A percentile compares a stretch with the other conserved stretches of the same genome.
Evolutionary conservation across 2,797 vertebrate species (phyloP).

Genomic region (Hydrolagus colliei): DNA sequence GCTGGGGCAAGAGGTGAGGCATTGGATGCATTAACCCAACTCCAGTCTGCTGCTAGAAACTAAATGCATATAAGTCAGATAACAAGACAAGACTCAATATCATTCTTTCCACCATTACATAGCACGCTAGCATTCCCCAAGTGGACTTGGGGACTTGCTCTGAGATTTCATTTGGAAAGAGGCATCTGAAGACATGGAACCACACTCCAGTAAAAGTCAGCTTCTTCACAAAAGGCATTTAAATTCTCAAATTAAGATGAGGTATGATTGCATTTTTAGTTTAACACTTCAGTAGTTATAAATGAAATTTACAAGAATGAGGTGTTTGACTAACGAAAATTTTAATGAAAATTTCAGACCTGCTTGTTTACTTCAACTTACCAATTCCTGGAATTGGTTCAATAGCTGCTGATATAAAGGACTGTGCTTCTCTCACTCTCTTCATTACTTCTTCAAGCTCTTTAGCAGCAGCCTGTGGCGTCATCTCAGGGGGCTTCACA

Average conservation of each 20-base stretch:
- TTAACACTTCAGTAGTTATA: not conserved
- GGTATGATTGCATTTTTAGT: not conserved
- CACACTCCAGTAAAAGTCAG: too few species aligned
- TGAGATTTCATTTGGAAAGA: too few species aligned
- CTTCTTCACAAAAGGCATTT: too few species aligned
- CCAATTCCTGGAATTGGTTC: constrained; percentile 70
- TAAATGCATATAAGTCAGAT: too few species aligned
- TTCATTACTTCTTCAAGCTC: constrained; percentile 96
- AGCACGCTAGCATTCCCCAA: too few species aligned
- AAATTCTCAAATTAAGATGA: not conserved
- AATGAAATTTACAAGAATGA: not conserved
- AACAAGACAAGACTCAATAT: too few species aligned
- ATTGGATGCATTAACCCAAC: too few species aligned
- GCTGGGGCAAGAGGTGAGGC: too few species aligned
- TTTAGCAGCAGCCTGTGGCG: constrained; percentile 92
- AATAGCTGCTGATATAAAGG: constrained; percentile 89
- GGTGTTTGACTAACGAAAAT: constrained; percentile 34
- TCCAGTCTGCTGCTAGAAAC: too few species aligned
- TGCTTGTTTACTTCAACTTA: constrained; percentile 32
- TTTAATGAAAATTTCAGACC: constrained; percentile 33
- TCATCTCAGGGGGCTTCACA: constrained; percentile 92
- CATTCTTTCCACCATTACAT: too few species aligned
- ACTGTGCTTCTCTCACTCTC: constrained; percentile 88
- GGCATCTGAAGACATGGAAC: too few species aligned
- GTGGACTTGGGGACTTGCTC: too few species aligned